Conservation (phyloP, 2,797 vertebrate genomes). For the Schizothorax lantsangensis region DNA sequence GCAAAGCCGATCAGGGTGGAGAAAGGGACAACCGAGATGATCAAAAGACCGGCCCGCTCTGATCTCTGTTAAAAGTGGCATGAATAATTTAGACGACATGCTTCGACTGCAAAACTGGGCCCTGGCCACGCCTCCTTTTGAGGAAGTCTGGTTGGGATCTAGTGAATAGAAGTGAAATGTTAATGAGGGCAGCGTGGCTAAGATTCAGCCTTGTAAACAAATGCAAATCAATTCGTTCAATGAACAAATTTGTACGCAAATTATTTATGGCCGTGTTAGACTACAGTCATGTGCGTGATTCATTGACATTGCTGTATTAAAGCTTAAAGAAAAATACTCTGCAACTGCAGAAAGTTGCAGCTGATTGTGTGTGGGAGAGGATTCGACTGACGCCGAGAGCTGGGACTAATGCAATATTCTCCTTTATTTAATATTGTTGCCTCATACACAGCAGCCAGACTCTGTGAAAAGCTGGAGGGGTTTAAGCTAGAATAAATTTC, state of each 20-base stretch:
- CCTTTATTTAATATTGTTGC: slow-evolving; percentile 44
- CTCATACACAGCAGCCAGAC: slow-evolving; percentile 40
- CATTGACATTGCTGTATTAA: slow-evolving; percentile 50
- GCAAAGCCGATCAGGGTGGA: slow-evolving; percentile 59
- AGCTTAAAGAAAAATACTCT: slow-evolving; percentile 40
- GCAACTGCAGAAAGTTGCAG: slow-evolving; percentile 17
- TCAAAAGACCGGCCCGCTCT: slow-evolving; percentile 63
- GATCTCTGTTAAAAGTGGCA: slow-evolving; percentile 67
- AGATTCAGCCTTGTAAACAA: slow-evolving; percentile 67
- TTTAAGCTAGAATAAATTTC: slow-evolving; percentile 49
- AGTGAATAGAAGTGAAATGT: background rate
- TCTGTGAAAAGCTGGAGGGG: slow-evolving; percentile 36
- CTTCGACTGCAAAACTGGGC: slow-evolving; percentile 57
- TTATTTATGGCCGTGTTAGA: slow-evolving; percentile 71
- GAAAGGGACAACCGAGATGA: slow-evolving; percentile 62
- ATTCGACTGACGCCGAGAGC: slow-evolving; percentile 47
- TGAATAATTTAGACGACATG: slow-evolving; percentile 75
- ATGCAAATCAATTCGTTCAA: slow-evolving; percentile 75
- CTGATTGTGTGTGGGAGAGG: slow-evolving; percentile 49
- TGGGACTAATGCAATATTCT: slow-evolving; percentile 59
- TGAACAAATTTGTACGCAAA: slow-evolving; percentile 68
- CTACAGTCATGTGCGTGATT: slow-evolving; percentile 63
- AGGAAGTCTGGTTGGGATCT: background rate
- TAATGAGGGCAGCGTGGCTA: background rate
- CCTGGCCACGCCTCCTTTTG: slow-evolving; percentile 7